These are phyloP conservation scores for Lamellibrachia satsuma DNA, from an alignment of 2,888 invertebrate species.

Conservation along the genomic window DNA sequence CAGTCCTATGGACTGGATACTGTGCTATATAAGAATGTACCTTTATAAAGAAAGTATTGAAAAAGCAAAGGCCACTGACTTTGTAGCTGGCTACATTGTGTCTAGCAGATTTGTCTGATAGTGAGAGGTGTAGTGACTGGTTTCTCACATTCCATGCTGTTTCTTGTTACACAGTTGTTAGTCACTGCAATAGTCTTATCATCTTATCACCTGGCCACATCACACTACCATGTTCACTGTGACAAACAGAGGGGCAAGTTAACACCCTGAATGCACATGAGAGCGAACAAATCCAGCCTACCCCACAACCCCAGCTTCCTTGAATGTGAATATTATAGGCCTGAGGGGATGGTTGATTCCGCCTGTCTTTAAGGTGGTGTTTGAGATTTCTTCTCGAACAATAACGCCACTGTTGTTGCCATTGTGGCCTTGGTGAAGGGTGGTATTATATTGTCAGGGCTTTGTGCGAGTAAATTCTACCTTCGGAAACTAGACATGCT, in stretches of 20 bases:
- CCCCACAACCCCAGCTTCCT: conserved; percentile 1
- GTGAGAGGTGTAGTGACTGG: background rate
- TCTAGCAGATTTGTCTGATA: background rate
- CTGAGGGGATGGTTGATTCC: background rate
- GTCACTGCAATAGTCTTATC: background rate
- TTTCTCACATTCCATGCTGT: background rate
- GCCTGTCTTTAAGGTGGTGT: background rate
- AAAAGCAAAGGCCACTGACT: background rate
- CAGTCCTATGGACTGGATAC: background rate
- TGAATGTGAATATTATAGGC: background rate
- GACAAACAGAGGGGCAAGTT: background rate
- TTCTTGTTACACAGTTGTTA: background rate
- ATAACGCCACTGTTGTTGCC: background rate
- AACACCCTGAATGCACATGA: background rate
- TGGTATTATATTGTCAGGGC: background rate
- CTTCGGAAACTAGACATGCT: background rate
- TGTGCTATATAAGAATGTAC: too few species aligned
- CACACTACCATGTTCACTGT: background rate
- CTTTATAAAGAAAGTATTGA: background rate
- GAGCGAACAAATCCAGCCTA: background rate
- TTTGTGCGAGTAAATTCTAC: background rate
- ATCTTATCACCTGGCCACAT: background rate
- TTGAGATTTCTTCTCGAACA: background rate
- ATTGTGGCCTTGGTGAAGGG: background rate
- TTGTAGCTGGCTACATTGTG: background rate